Evolutionary conservation across 2,888 invertebrate genomes (phyloP).

Genomic region (Morpho achilles): DNA sequence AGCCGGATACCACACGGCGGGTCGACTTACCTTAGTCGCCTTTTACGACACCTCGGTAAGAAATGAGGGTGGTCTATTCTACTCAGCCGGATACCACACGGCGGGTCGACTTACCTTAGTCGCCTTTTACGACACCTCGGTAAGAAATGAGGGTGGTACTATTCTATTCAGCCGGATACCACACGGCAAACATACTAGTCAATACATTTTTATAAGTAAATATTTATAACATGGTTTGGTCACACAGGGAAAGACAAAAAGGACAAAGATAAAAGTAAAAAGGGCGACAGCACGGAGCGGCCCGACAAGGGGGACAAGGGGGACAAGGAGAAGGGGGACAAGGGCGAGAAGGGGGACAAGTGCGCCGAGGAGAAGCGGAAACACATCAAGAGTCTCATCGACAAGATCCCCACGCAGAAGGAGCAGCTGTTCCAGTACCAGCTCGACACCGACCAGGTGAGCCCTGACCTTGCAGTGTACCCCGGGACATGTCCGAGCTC

Average conservation of each 20-base stretch:
- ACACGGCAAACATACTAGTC: no score
- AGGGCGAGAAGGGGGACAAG: slow-evolving; percentile 72
- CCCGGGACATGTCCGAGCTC: neutral
- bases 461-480: neutral
- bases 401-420: slow-evolving; percentile 98
- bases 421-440: slow-evolving; percentile 96
- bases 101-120: no score
- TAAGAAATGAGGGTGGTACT: no score
- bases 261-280: slow-evolving; percentile 42
- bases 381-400: slow-evolving; percentile 97
- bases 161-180: no score
- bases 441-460: slow-evolving; percentile 88
- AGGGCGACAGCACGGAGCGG: neutral
- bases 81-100: no score
- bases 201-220: no score
- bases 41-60: no score
- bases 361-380: slow-evolving; percentile 96
- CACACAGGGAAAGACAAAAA: slow-evolving; percentile 45
- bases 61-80: no score
- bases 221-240: neutral
- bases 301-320: slow-evolving; percentile 39
- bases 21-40: no score
- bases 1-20: no score
- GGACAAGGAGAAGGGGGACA: slow-evolving; percentile 47
- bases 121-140: no score